A percentile compares a stretch with the other conserved stretches of the same genome.
phyloP scores from a whole-genome alignment of 37 sponge, comb jelly and placozoan species.

The Mnemiopsis leidyi region DNA sequence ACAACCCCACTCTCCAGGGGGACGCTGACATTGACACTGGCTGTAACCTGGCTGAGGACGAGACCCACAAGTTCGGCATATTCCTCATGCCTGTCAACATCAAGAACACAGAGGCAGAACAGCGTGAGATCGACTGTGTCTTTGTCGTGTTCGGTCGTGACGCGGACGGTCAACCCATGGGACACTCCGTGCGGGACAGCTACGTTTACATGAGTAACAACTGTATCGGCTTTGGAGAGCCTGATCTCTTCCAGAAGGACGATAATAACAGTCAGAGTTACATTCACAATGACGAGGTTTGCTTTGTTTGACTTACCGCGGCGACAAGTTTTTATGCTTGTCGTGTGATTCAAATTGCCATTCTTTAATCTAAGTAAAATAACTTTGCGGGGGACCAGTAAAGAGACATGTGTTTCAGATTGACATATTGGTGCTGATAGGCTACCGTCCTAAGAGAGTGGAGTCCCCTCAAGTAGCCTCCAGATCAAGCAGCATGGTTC shows the following conservation, averaged over 20 bases:
- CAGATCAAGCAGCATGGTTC: not conserved
- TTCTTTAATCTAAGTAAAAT: too few relatives aligned
- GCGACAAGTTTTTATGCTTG: too few relatives aligned
- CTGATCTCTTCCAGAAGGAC: constrained; percentile 11
- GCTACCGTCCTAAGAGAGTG: not conserved
- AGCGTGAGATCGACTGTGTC: constrained; percentile 44
- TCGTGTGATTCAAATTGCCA: too few relatives aligned
- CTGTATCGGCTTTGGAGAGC: constrained; percentile 3
- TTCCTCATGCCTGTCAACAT: constrained; percentile 40
- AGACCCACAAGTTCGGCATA: constrained; percentile 28
- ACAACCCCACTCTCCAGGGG: not conserved
- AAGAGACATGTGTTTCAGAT: constrained; percentile 9
- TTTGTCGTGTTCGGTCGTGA: constrained; percentile 46
- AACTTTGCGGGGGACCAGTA: too few relatives aligned
- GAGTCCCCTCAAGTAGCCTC: not conserved
- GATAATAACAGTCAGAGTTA: constrained; percentile 54
- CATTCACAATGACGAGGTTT: constrained; percentile 34
- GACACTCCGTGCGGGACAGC: constrained; percentile 43
- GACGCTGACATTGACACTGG: not conserved
- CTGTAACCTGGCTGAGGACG: not conserved
- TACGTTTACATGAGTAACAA: constrained; percentile 17
- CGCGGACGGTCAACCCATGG: constrained; percentile 14
- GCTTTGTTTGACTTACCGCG: too few relatives aligned
- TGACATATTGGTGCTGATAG: constrained; percentile 22
- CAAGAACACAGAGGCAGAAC: constrained; percentile 9